A percentile compares a stretch with the other conserved stretches of the same genome.
These are phyloP conservation scores for Condylostylus longicornis DNA, from an alignment of 1,140 invertebrate species.

Conservation along the genomic window DNA sequence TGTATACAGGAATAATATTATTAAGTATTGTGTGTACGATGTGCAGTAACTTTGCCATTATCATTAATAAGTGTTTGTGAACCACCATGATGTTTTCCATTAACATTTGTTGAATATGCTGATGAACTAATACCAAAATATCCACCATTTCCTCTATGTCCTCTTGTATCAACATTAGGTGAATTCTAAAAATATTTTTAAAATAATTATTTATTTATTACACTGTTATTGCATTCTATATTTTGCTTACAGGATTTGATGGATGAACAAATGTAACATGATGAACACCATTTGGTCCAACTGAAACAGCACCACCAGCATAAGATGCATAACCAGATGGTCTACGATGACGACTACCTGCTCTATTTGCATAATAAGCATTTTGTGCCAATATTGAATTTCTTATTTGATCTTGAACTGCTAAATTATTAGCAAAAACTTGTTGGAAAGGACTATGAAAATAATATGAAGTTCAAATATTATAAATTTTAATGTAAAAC, in stretches of 20 bases:
- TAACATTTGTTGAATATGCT: slow-evolving; percentile 37
- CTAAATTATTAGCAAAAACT: slow-evolving; percentile 26
- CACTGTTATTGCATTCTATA: neutral
- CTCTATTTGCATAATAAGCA: slow-evolving; percentile 8
- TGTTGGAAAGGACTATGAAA: slow-evolving; percentile 22
- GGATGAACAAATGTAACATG: slow-evolving; percentile 41
- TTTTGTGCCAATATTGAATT: slow-evolving; percentile 6
- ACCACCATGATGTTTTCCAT: slow-evolving; percentile 42
- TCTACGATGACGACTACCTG: slow-evolving; percentile 11
- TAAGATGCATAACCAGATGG: slow-evolving; percentile 27
- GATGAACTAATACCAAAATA: slow-evolving; percentile 45
- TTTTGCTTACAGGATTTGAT: slow-evolving; percentile 37
- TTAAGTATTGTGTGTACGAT: slow-evolving; percentile 34
- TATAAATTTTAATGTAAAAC: slow-evolving; percentile 6
- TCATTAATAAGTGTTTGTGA: slow-evolving; percentile 53
- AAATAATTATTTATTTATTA: neutral
- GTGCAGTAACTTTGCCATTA: slow-evolving; percentile 49
- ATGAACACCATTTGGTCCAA: slow-evolving; percentile 35
- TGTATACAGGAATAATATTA: too few relatives aligned
- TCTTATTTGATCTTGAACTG: slow-evolving; percentile 16
- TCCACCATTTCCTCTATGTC: slow-evolving; percentile 30
- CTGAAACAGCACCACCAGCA: slow-evolving; percentile 30
- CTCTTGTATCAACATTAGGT: slow-evolving; percentile 42
- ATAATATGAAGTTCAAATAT: neutral
- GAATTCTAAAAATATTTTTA: slow-evolving; percentile 31